These are phyloP conservation scores for Acronicta psi DNA, from an alignment of 2,888 invertebrate genomes.

Conservation along the genomic window DNA sequence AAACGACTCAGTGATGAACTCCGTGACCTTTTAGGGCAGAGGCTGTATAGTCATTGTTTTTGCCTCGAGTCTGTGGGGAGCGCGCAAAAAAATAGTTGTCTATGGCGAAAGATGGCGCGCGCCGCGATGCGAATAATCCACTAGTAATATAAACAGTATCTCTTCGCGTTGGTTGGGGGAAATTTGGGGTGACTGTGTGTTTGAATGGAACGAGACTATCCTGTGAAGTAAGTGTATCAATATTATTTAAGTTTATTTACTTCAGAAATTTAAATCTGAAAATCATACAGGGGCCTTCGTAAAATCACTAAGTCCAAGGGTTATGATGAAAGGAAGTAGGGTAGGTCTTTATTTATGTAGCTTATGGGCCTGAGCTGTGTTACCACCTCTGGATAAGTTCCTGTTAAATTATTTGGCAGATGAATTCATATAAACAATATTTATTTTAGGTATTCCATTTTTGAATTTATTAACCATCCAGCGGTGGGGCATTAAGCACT, in stretches of 20 bases:
- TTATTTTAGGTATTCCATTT: too few species aligned
- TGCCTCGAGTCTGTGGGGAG: slow-evolving; percentile 45
- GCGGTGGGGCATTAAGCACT: too few species aligned
- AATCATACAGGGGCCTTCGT: too few species aligned
- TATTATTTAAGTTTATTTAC: background rate
- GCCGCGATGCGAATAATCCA: slow-evolving; percentile 68
- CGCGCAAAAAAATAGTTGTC: slow-evolving; percentile 54
- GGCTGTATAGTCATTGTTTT: slow-evolving; percentile 57
- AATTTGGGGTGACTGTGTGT: slow-evolving; percentile 49
- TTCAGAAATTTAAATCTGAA: too few species aligned
- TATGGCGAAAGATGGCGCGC: slow-evolving; percentile 50
- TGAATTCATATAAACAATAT: too few species aligned
- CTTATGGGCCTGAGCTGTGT: too few species aligned
- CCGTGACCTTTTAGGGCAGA: slow-evolving; percentile 53
- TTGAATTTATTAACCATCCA: too few species aligned
- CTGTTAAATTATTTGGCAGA: too few species aligned
- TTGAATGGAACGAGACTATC: slow-evolving; percentile 12
- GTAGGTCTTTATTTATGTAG: too few species aligned
- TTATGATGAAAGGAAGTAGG: too few species aligned
- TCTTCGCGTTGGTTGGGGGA: slow-evolving; percentile 60
- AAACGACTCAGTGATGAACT: slow-evolving; percentile 45
- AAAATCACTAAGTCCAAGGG: too few species aligned
- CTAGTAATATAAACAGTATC: slow-evolving; percentile 78
- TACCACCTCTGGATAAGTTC: too few species aligned
- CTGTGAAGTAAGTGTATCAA: background rate